Conservation (phyloP, 2,888 invertebrate genomes). For the Steinernema carpocapsae region DNA sequence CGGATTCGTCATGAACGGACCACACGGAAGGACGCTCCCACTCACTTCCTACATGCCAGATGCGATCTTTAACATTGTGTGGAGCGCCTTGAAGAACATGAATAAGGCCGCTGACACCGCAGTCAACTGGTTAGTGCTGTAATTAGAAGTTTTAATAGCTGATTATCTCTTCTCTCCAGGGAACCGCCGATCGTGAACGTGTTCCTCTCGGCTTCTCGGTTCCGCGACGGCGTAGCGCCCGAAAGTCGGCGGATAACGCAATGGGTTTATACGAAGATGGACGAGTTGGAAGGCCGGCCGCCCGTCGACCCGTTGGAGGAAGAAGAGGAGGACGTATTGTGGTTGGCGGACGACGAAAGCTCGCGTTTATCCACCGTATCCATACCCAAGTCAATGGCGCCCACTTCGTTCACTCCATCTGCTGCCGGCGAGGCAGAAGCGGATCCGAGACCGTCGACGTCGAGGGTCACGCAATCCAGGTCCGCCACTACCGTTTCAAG, state of each 20-base stretch:
- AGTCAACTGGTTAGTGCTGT: not conserved
- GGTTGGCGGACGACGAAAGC: not conserved
- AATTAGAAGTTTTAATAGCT: no score
- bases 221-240: not conserved
- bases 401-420: not conserved
- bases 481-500: not conserved
- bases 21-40: slow-evolving; percentile 10
- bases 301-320: not conserved
- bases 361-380: not conserved
- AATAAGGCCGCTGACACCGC: not conserved
- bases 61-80: slow-evolving; percentile 12
- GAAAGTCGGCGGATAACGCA: slow-evolving; percentile 9
- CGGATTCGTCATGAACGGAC: slow-evolving; percentile 27
- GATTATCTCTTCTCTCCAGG: not conserved
- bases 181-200: slow-evolving; percentile 13
- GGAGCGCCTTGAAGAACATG: not conserved
- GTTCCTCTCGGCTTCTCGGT: slow-evolving; percentile 22
- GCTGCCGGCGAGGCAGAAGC: not conserved
- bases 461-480: not conserved
- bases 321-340: not conserved
- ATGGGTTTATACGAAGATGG: slow-evolving; percentile 18
- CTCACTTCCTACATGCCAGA: slow-evolving; percentile 7
- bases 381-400: not conserved
- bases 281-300: slow-evolving; percentile 10
- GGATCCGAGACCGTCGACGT: not conserved